A percentile compares a stretch with the other conserved stretches of the same genome.
Evolutionary conservation across 2,888 invertebrate species (phyloP).

Genomic region (Corbicula japonica): DNA sequence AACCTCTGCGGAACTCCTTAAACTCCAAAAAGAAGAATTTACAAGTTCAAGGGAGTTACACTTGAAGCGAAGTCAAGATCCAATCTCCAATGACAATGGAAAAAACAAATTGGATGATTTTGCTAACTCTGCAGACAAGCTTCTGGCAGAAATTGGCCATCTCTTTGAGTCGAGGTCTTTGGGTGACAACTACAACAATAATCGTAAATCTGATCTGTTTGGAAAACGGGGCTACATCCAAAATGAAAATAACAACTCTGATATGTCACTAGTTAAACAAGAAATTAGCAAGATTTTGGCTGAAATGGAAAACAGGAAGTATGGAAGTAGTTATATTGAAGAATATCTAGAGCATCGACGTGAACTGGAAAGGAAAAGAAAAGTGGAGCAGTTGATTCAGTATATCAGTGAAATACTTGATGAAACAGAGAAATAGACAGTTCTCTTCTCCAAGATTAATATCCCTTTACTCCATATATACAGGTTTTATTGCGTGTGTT

Average conservation of each 20-base stretch:
- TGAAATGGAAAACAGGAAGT: conserved; percentile 7
- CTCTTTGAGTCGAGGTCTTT: conserved; percentile 27
- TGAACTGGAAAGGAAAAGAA: conserved; percentile 24
- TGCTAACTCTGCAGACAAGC: conserved; percentile 15
- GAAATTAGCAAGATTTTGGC: conserved; percentile 18
- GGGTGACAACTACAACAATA: not conserved
- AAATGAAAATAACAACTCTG: not conserved
- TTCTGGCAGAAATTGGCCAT: conserved; percentile 13
- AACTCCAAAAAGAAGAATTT: conserved; percentile 66
- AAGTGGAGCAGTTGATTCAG: conserved; percentile 7
- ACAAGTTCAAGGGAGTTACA: conserved; percentile 54
- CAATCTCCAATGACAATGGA: not conserved
- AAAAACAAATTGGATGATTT: conserved; percentile 15
- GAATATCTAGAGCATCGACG: conserved; percentile 10
- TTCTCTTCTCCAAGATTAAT: not conserved
- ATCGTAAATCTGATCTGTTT: not conserved
- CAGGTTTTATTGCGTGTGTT: no score
- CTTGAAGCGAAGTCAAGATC: conserved; percentile 56
- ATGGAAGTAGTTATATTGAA: not conserved
- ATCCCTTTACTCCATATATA: not conserved
- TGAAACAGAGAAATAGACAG: not conserved
- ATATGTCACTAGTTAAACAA: not conserved
- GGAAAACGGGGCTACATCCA: conserved; percentile 16
- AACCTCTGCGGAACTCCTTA: conserved; percentile 39
- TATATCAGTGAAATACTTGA: conserved; percentile 1